Evolutionary conservation across 2,888 invertebrate species (phyloP).

Genomic region (Patella caerulea): DNA sequence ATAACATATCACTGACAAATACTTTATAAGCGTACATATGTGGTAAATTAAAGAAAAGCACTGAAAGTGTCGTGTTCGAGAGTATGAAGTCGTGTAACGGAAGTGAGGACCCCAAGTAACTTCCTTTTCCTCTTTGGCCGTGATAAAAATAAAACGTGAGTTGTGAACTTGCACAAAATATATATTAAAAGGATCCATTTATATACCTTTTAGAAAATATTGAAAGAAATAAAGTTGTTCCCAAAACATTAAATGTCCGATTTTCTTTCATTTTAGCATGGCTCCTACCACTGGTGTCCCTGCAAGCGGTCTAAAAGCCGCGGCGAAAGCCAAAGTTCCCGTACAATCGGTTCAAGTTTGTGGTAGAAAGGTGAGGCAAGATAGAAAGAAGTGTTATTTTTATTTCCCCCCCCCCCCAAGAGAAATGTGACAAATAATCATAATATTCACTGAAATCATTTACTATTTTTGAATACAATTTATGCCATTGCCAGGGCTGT

Average conservation of each 20-base stretch:
- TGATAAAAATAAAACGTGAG: constrained; percentile 14
- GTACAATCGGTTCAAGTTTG: constrained; percentile 80
- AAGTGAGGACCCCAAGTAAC: constrained; percentile 23
- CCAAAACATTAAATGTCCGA: neutral
- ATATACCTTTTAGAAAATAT: no score
- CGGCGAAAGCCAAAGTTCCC: constrained; percentile 69
- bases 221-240: neutral
- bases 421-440: no score
- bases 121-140: constrained; percentile 24
- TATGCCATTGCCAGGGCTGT: no score
- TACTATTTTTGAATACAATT: no score
- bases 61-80: neutral
- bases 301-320: constrained; percentile 28
- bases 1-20: no score
- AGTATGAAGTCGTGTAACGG: constrained; percentile 17
- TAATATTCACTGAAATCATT: no score
- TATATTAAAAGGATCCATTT: neutral
- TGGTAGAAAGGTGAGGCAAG: constrained; percentile 60
- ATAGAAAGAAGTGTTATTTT: no score
- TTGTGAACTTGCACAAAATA: constrained; percentile 17
- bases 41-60: no score
- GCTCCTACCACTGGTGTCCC: constrained; percentile 21
- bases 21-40: no score
- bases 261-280: neutral
- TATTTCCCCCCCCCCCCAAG: no score